Evolutionary conservation across 23 tunicate genomes (phyloP).

Genomic region (Trididemnum clinides): DNA sequence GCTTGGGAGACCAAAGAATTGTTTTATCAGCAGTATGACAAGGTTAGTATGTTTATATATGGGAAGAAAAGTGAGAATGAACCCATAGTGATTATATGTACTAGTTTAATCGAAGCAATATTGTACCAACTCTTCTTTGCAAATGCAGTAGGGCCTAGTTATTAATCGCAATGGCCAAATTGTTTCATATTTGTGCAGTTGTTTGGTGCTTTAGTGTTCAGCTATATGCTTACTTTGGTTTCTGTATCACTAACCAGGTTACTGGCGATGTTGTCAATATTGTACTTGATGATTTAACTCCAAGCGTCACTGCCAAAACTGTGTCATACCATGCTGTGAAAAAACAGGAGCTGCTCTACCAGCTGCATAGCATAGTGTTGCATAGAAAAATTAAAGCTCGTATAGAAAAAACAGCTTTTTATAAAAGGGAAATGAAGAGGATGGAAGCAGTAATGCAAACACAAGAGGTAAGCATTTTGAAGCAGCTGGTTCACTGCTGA

Average conservation of each 20-base stretch:
- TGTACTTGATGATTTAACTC: slow-evolving; percentile 49
- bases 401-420: slow-evolving; percentile 55
- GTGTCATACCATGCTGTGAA: slow-evolving; percentile 87
- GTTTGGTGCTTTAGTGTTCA: too few species aligned
- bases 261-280: slow-evolving; percentile 70
- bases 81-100: too few species aligned
- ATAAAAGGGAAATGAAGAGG: slow-evolving; percentile 45
- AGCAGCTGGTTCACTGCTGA: too few species aligned
- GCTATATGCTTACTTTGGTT: too few species aligned
- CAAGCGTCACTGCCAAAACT: slow-evolving; percentile 34
- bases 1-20: slow-evolving; percentile 78
- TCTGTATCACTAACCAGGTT: too few species aligned
- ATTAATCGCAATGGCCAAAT: too few species aligned
- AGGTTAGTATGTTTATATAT: slow-evolving; percentile 43
- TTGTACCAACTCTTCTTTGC: too few species aligned
- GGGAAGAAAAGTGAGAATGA: too few species aligned
- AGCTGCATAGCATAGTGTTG: slow-evolving; percentile 57
- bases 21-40: slow-evolving; percentile 90
- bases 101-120: too few species aligned
- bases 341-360: slow-evolving; percentile 43
- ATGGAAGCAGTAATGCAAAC: slow-evolving; percentile 61
- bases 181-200: too few species aligned
- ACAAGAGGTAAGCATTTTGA: slow-evolving; percentile 48
- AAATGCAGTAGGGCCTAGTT: too few species aligned
- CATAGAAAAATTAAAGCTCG: slow-evolving; percentile 28